Evolutionary conservation across 2,888 invertebrate genomes (phyloP).

Genomic region (Drosophila pegasa): DNA sequence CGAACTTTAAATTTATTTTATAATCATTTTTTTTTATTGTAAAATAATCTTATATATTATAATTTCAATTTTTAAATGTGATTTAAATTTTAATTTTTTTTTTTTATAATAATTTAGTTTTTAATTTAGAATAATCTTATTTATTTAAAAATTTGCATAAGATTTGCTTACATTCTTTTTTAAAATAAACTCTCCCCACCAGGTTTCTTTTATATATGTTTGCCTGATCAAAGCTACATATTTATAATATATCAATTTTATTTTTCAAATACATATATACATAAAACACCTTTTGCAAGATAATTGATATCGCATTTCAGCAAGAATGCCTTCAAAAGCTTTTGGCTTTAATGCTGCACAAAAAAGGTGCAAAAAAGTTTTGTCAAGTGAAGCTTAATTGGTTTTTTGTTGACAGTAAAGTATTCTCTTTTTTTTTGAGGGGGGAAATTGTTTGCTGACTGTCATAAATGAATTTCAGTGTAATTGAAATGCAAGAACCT

Average conservation of each 20-base stretch:
- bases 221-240: neutral
- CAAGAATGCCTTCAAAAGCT: neutral
- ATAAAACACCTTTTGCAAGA: conserved; percentile 1
- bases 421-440: neutral
- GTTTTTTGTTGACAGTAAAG: neutral
- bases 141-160: neutral
- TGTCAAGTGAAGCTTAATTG: conserved; percentile 4
- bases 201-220: neutral
- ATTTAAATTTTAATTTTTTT: neutral
- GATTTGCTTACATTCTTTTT: no score
- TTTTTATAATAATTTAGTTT: neutral
- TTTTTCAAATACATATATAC: neutral
- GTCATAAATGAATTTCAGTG: neutral
- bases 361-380: conserved; percentile 5
- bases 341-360: neutral
- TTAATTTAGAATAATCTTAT: neutral
- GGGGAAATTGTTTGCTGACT: conserved; percentile 5
- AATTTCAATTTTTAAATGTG: no score
- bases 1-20: no score
- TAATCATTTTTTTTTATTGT: no score
- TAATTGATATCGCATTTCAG: neutral
- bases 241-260: no score
- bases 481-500: neutral
- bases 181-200: neutral
- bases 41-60: no score